Percentiles rank a stretch among this genome's conserved stretches.
phyloP scores from a whole-genome alignment of 2,113 vertebrate genomes.

The Leptodactylus fuscus region DNA sequence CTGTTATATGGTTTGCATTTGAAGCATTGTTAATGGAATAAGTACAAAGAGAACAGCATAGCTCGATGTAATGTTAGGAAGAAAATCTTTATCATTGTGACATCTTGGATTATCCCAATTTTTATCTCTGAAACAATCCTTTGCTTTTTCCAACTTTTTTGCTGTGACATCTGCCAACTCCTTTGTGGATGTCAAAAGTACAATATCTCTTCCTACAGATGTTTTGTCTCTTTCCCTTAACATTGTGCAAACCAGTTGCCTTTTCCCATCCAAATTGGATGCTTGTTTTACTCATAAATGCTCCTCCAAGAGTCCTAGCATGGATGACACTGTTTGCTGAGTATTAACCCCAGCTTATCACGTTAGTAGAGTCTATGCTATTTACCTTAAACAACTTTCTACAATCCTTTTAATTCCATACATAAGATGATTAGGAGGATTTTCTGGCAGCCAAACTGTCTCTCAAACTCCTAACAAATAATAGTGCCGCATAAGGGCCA shows the following conservation, averaged over 20 bases:
- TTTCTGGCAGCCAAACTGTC: too few species aligned
- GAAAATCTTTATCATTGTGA: slow-evolving; percentile 60
- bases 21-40: slow-evolving; percentile 48
- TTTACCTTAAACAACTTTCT: neutral
- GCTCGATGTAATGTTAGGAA: slow-evolving; percentile 54
- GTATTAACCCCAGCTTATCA: slow-evolving; percentile 24
- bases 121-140: slow-evolving; percentile 67
- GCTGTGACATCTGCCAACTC: slow-evolving; percentile 72
- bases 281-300: slow-evolving; percentile 11
- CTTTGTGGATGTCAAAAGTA: slow-evolving; percentile 77
- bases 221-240: slow-evolving; percentile 64
- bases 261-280: slow-evolving; percentile 58
- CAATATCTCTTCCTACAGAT: slow-evolving; percentile 70
- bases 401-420: too few species aligned
- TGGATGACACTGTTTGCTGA: slow-evolving; percentile 43
- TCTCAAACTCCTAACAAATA: too few species aligned
- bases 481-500: too few species aligned
- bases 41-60: slow-evolving; percentile 55
- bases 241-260: slow-evolving; percentile 61
- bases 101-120: slow-evolving; percentile 68
- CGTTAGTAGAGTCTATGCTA: neutral
- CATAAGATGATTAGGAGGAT: too few species aligned
- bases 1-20: slow-evolving; percentile 57
- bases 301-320: neutral
- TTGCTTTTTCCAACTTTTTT: slow-evolving; percentile 65